phyloP scores from a whole-genome alignment of 2,797 vertebrate species.

The Enteromius argenteus region DNA sequence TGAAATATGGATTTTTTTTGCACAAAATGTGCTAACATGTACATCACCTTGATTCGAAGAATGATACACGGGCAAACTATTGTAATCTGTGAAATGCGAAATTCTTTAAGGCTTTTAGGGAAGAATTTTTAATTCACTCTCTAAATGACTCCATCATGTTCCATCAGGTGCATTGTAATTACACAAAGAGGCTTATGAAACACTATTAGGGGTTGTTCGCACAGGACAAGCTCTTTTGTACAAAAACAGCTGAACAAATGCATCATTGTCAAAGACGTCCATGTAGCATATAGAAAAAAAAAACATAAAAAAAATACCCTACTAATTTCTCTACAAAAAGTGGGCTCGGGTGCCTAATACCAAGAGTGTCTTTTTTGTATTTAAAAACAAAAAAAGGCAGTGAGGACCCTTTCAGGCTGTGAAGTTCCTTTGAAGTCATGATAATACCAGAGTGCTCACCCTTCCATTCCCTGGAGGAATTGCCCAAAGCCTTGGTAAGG shows the following conservation, averaged over 20 bases:
- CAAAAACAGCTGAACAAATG: constrained; percentile 28
- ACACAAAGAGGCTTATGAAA: constrained; percentile 46
- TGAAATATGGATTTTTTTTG: not conserved
- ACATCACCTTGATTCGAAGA: not conserved
- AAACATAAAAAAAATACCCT: not conserved
- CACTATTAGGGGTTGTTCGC: constrained; percentile 1
- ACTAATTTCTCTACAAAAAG: constrained; percentile 40
- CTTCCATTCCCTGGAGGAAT: constrained; percentile 17
- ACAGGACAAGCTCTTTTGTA: not conserved
- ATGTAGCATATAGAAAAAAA: not conserved
- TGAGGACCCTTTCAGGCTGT: constrained; percentile 29
- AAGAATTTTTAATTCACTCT: constrained; percentile 24
- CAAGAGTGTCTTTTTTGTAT: too few species aligned
- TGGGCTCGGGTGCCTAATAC: constrained; percentile 22
- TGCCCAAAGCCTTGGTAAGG: constrained; percentile 24
- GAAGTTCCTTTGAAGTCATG: constrained; percentile 55
- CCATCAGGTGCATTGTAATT: constrained; percentile 32
- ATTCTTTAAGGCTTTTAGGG: constrained; percentile 34
- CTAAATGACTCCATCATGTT: constrained; percentile 41
- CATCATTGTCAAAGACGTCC: not conserved
- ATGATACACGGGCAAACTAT: not conserved
- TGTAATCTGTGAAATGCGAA: constrained; percentile 15
- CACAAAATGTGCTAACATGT: constrained; percentile 13
- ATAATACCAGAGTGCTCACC: constrained; percentile 44
- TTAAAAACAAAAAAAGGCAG: constrained; percentile 43